Evolutionary conservation across 2,888 invertebrate genomes (phyloP).

Genomic region (Boloria euphrosyne): DNA sequence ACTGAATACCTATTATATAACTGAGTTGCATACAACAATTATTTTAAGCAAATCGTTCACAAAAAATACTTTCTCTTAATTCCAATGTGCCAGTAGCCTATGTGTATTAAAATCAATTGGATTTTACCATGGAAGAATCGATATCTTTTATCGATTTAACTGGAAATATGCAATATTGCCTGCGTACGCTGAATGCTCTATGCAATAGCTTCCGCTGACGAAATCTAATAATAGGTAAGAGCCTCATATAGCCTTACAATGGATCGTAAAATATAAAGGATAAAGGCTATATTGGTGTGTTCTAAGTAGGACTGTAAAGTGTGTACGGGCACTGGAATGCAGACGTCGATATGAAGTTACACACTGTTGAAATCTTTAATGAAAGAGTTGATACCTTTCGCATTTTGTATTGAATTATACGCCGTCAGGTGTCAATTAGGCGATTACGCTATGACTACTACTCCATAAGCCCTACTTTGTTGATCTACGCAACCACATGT

Average conservation of each 20-base stretch:
- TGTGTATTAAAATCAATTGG: background rate
- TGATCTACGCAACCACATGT: no score
- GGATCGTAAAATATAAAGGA: conserved; percentile 13
- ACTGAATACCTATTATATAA: no score
- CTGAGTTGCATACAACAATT: no score
- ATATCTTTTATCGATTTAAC: conserved; percentile 40
- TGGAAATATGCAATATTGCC: conserved; percentile 46
- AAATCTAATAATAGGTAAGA: conserved; percentile 48
- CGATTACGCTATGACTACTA: background rate
- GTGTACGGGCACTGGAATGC: conserved; percentile 42
- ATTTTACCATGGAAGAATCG: conserved; percentile 12
- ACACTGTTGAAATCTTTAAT: conserved; percentile 39
- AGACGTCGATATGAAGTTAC: conserved; percentile 40
- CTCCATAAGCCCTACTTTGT: background rate
- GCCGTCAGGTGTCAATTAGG: conserved; percentile 5
- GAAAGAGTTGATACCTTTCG: conserved; percentile 37
- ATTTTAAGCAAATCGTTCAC: no score
- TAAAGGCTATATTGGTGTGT: conserved; percentile 27
- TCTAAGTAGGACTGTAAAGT: conserved; percentile 11
- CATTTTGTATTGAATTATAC: conserved; percentile 23
- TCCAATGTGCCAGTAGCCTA: no score
- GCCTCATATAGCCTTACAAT: conserved; percentile 23
- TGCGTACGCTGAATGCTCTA: conserved; percentile 41
- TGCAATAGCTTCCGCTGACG: conserved; percentile 52
- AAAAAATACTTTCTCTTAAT: no score